phyloP scores from a whole-genome alignment of 1,140 invertebrate species.

The Drosophila ercepeae region DNA sequence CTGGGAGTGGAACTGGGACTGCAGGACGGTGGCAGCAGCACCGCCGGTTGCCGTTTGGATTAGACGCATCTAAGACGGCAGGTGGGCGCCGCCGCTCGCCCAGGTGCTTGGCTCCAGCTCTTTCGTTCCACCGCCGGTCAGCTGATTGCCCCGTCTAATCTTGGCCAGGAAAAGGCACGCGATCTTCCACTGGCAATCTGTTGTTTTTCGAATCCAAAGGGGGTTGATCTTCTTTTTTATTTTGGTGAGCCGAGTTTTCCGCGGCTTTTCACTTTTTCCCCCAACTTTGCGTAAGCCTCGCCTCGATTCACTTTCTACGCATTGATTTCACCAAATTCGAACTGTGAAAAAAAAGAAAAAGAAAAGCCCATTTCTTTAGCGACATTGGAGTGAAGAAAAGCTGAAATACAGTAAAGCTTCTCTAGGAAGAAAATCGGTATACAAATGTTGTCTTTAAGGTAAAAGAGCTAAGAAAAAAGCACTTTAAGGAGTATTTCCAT shows the following conservation, averaged over 20 bases:
- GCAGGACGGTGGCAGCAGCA: slow-evolving; percentile 68
- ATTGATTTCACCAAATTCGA: slow-evolving; percentile 77
- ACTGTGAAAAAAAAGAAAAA: slow-evolving; percentile 63
- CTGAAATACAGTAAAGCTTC: slow-evolving; percentile 13
- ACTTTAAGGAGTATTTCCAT: too few relatives aligned
- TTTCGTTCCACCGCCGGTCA: slow-evolving; percentile 9
- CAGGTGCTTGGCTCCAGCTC: slow-evolving; percentile 33
- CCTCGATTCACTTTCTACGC: slow-evolving; percentile 75
- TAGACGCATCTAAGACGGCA: slow-evolving; percentile 67
- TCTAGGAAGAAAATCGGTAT: too few relatives aligned
- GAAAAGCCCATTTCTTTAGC: slow-evolving; percentile 54
- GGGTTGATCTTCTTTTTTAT: slow-evolving; percentile 21
- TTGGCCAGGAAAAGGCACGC: slow-evolving; percentile 21
- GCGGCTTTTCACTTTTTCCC: slow-evolving; percentile 62
- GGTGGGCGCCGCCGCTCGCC: slow-evolving; percentile 38
- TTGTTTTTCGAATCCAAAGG: neutral
- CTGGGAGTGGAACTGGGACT: slow-evolving; percentile 71
- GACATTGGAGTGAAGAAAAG: slow-evolving; percentile 19
- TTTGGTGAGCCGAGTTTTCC: slow-evolving; percentile 41
- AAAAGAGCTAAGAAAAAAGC: too few relatives aligned
- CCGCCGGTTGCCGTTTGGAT: slow-evolving; percentile 76
- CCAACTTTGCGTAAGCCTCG: slow-evolving; percentile 50
- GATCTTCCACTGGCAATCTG: slow-evolving; percentile 7
- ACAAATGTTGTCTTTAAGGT: too few relatives aligned
- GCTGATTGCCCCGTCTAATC: slow-evolving; percentile 15